Base-by-base conservation (phyloP, 2,797 vertebrate species). In the Calcarius lapponicus region DNA sequence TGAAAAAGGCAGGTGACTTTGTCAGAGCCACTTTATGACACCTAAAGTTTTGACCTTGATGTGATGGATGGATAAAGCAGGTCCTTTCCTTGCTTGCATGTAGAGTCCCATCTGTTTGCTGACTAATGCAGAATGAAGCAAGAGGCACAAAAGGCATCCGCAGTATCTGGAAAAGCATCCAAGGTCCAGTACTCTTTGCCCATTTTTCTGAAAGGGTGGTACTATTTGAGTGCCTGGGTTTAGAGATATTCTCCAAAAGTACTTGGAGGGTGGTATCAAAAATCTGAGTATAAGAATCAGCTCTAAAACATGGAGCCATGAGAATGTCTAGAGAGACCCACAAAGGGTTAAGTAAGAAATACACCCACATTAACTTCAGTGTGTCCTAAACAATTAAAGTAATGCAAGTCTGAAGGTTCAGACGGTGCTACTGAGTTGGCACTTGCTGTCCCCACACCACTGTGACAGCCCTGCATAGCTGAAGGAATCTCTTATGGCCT, bases 381-480 rank as follows among this genome's bases (percentile, higher is more conserved):
- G 3, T 64, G 51, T 58, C 40, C 54, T 85, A 50, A 64, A 15
- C 42, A 51, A 42, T 24, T 26, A 45, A 78, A 80, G 29, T 4
- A 25, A 5, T 8, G 4, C 0, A 1, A 54, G 15, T 13, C 40
- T 70, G 65, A 47, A 83, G 51, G 34, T 31, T 90, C 60, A 88
- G 51, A 31, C 13, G 38, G 11, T 32, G 25, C 8, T 11, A 18
- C 24, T 45, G 16, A 69, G 42, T 13, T 48, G 45, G 14, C 47
- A 29, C 15, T 58, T 47, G n/a, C 28, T 81, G 22, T 67, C 16
- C 17, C 57, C 36, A 51, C 28, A 56, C 4, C 11, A 31, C 58
- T 0, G 0, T 42, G 45, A 42, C 48, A 53, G 5, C 15, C 21
- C 5, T 67, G 40, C 1, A 4, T 2, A 20, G n/a, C 13, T 57